phyloP scores from a whole-genome alignment of 2,888 invertebrate genomes.

The Apodemia duryi region DNA sequence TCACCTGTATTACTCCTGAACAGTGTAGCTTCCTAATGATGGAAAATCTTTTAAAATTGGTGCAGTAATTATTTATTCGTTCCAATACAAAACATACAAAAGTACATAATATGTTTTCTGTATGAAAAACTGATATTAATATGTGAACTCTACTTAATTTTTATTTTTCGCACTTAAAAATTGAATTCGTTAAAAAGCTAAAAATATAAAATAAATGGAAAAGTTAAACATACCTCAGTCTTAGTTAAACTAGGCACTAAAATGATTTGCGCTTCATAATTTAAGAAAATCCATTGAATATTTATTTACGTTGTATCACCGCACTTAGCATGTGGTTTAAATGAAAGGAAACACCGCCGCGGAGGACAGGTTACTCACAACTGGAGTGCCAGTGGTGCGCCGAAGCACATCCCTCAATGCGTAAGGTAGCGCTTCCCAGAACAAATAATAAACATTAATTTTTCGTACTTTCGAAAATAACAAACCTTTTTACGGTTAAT shows the following conservation, averaged over 20 bases:
- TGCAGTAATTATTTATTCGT: no score
- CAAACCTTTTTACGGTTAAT: not conserved
- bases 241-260: not conserved
- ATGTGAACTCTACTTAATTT: no score
- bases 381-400: conserved; percentile 4
- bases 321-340: conserved; percentile 51
- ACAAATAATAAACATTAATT: not conserved
- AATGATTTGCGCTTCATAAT: not conserved
- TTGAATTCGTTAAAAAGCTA: no score
- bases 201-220: not conserved
- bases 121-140: no score
- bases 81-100: no score
- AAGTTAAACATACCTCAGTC: conserved; percentile 8
- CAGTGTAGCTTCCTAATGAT: no score
- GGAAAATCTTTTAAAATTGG: no score
- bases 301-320: conserved; percentile 47
- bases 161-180: no score
- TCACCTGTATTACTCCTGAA: no score
- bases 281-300: conserved; percentile 7
- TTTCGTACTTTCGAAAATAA: conserved; percentile 2
- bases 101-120: no score
- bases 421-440: conserved; percentile 8
- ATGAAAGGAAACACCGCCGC: conserved; percentile 17
- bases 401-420: conserved; percentile 14
- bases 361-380: conserved; percentile 18